Evolutionary conservation across 2,797 vertebrate genomes (phyloP).

Genomic region (Clarias pachynema): DNA sequence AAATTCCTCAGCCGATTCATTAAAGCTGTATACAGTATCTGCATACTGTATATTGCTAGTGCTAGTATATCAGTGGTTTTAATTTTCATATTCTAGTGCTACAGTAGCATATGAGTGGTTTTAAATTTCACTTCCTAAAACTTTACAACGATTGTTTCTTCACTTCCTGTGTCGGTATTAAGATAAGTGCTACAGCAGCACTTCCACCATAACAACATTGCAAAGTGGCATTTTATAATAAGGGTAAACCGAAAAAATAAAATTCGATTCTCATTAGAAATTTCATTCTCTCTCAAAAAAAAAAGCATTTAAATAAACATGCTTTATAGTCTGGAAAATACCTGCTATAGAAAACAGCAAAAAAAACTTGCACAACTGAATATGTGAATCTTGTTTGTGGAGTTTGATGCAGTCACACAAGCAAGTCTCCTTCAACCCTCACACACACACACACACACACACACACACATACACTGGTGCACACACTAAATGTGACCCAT

Average conservation of each 20-base stretch:
- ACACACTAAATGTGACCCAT: slow-evolving; percentile 25
- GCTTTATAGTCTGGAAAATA: slow-evolving; percentile 19
- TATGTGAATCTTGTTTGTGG: slow-evolving; percentile 8
- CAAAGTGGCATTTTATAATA: neutral
- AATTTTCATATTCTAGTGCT: neutral
- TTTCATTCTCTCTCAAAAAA: neutral
- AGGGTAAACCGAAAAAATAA: neutral
- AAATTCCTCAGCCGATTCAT: neutral
- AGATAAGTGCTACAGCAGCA: neutral
- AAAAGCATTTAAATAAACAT: neutral
- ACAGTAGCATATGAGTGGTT: neutral
- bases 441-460: slow-evolving; percentile 46
- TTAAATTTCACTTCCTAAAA: neutral
- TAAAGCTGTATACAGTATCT: neutral
- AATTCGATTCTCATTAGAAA: neutral
- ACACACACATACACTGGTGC: slow-evolving; percentile 40
- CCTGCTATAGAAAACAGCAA: neutral
- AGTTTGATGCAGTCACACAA: slow-evolving; percentile 27
- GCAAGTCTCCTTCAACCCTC: slow-evolving; percentile 36
- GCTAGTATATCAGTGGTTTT: neutral
- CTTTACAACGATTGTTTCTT: neutral
- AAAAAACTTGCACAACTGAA: slow-evolving; percentile 22
- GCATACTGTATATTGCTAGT: neutral
- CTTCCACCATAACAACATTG: neutral
- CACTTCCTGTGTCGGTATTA: neutral